Evolutionary conservation across 2,113 vertebrate genomes (phyloP).

Genomic region (Baryphthengus martii): DNA sequence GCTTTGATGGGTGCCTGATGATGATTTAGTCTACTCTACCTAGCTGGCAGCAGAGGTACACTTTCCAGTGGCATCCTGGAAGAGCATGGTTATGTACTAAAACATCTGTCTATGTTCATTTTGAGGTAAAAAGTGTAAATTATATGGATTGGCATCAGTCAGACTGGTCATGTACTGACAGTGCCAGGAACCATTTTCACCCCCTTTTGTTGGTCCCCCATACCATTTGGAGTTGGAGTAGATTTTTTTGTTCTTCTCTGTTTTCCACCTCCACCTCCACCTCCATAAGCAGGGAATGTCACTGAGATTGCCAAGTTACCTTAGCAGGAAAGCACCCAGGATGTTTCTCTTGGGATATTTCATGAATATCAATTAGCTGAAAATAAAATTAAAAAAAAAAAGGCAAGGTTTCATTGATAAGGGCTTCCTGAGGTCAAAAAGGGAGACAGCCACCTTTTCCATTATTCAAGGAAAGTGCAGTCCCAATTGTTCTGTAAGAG

Average conservation of each 20-base stretch:
- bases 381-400: neutral
- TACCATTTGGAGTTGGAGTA: neutral
- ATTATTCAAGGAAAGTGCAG: neutral
- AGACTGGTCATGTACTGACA: neutral
- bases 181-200: neutral
- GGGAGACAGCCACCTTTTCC: neutral
- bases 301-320: neutral
- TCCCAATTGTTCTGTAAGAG: neutral
- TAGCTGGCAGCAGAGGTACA: neutral
- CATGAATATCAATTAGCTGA: neutral
- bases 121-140: neutral
- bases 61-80: neutral
- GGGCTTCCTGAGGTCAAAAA: neutral
- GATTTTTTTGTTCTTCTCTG: neutral
- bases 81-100: neutral
- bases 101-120: neutral
- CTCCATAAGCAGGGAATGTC: neutral
- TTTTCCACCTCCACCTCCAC: neutral
- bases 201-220: neutral
- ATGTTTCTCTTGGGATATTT: neutral
- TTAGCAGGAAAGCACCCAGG: neutral
- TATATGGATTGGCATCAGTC: neutral
- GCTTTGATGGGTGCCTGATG: neutral
- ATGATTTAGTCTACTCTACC: neutral
- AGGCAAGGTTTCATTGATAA: neutral